Conservation (phyloP, 2,888 invertebrate species). For the Latrodectus elegans region DNA sequence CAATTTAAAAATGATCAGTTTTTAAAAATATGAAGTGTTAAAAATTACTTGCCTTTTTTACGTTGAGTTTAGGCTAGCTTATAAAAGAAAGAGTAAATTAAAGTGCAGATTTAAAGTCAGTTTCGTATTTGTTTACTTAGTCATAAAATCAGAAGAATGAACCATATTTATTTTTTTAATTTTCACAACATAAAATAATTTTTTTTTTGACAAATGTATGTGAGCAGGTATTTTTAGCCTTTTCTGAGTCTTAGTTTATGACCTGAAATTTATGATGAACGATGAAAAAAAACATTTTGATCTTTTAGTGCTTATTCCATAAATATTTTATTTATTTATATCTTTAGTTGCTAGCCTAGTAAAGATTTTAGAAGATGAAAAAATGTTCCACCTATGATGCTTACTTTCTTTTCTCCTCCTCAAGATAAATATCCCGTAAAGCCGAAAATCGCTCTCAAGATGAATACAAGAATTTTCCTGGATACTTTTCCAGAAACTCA, state of each 20-base stretch:
- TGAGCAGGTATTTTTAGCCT: neutral
- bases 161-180: no score
- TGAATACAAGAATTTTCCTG: slow-evolving; percentile 34
- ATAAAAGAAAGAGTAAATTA: no score
- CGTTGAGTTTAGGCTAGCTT: no score
- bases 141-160: no score
- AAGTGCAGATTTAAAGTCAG: no score
- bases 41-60: no score
- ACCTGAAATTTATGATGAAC: slow-evolving; percentile 2
- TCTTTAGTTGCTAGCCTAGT: neutral
- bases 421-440: slow-evolving; percentile 29
- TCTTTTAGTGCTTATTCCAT: slow-evolving; percentile 1
- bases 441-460: slow-evolving; percentile 20
- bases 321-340: slow-evolving; percentile 5
- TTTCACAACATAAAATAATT: no score
- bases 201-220: neutral
- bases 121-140: no score
- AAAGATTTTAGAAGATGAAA: neutral
- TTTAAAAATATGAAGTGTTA: no score
- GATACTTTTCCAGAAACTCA: neutral
- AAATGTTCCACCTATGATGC: neutral
- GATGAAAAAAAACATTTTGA: neutral
- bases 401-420: slow-evolving; percentile 7
- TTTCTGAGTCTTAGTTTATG: neutral
- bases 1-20: no score